These are phyloP conservation scores for Austrolebias charrua DNA, from an alignment of 2,797 vertebrate species.

Conservation along the genomic window DNA sequence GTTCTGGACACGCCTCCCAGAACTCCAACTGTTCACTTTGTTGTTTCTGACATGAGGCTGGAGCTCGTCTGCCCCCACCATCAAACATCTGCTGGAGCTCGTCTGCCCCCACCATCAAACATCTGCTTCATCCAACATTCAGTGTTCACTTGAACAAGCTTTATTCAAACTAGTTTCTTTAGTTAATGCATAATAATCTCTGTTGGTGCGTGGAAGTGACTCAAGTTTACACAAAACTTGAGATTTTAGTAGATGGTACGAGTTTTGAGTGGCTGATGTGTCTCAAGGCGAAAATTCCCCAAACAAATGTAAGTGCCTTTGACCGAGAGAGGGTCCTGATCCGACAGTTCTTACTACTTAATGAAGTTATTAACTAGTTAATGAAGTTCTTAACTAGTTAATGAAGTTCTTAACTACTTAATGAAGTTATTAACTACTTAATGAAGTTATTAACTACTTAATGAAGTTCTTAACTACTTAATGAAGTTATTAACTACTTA, in stretches of 20 bases:
- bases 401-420: too few species aligned
- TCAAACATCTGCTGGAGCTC: constrained; percentile 24
- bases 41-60: neutral
- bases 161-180: constrained; percentile 53
- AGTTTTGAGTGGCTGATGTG: too few species aligned
- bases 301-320: constrained; percentile 78
- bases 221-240: constrained; percentile 58
- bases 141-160: constrained; percentile 39
- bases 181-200: too few species aligned
- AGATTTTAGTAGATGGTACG: constrained; percentile 28
- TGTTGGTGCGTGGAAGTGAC: constrained; percentile 31
- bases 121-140: constrained; percentile 28
- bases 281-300: constrained; percentile 45
- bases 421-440: too few species aligned
- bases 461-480: too few species aligned
- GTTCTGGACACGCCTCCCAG: constrained; percentile 29
- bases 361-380: too few species aligned
- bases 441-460: too few species aligned
- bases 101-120: constrained; percentile 19
- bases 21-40: too few species aligned
- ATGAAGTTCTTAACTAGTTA: too few species aligned
- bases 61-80: too few species aligned
- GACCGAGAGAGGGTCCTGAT: constrained; percentile 54
- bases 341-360: too few species aligned
- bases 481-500: too few species aligned